Conservation (phyloP, 2,113 vertebrate species). For the Pogona vitticeps region DNA sequence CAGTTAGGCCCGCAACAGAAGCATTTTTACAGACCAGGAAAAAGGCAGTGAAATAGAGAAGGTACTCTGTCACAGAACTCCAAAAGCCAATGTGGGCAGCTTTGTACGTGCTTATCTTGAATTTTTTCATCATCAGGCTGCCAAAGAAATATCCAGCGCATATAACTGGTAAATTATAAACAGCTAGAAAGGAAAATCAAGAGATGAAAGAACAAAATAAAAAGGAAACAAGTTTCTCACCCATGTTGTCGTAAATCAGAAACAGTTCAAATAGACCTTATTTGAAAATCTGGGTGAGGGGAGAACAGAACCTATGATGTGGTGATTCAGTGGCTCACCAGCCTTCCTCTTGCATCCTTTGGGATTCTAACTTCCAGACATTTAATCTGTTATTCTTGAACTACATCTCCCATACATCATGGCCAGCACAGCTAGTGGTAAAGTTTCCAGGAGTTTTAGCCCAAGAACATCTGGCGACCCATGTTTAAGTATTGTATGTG, state of each 20-base stretch:
- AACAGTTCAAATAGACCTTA: not conserved
- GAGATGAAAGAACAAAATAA: not conserved
- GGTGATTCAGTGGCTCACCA: too few species aligned
- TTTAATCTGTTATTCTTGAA: too few species aligned
- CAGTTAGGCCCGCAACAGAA: conserved; percentile 87
- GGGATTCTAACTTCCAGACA: too few species aligned
- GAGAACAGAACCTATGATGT: too few species aligned
- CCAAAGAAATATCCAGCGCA: conserved; percentile 90
- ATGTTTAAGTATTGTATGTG: too few species aligned
- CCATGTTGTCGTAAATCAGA: not conserved
- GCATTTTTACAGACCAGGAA: conserved; percentile 85
- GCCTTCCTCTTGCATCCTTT: too few species aligned
- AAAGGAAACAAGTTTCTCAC: not conserved
- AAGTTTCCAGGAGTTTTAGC: too few species aligned
- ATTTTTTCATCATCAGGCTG: conserved; percentile 90
- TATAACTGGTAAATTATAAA: conserved; percentile 89
- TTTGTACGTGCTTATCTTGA: conserved; percentile 85
- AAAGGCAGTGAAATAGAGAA: conserved; percentile 80
- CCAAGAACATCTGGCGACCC: too few species aligned
- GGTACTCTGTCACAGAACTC: conserved; percentile 78
- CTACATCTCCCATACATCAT: too few species aligned
- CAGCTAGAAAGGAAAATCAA: conserved; percentile 74
- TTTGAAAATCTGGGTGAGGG: not conserved
- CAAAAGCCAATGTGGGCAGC: conserved; percentile 83
- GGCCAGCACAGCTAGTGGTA: too few species aligned